Evolutionary conservation across 2,797 vertebrate genomes (phyloP), one percentile per base, ranked within the genome.

Genomic region (Ctenopoma kingsleyae): DNA sequence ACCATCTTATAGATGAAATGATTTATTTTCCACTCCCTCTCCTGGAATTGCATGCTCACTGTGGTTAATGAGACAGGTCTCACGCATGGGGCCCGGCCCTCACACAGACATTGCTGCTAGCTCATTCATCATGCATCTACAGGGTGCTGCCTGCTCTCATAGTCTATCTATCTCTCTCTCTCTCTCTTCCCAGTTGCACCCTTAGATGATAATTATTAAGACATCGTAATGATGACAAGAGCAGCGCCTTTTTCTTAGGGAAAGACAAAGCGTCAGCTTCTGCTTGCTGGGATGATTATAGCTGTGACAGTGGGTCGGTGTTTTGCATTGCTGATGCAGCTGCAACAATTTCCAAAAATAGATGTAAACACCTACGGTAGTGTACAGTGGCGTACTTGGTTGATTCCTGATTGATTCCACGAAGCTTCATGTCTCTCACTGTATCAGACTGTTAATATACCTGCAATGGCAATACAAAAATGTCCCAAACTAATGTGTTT

Each of bases 81-180:
- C 68, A 72, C 17, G 50, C 57, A 64, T 20, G 58, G 69, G 84
- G 67, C 57, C 67, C 36, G 64, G 76, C 76, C 72, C 66, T 75
- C 47, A 78, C 59, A 0, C 71, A 74, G 67, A 73, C 76, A 60
- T 81, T 15, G 7, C 76, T 57, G 74, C 76, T 80, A 63, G 73
- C 78, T 89, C 86, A 82, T 92, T 89, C 83, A 91, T 92, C 91
- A 91, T 80, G 61, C 35, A 74, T 72, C 80, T 74, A 80, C 80
- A 68, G 74, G 66, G 86, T 73, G 66, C 79, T 74, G 81, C 68
- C 67, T 46, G 51, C 80, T 74, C 70, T 66, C 53, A 10, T 36
- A 49, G 48, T 70, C 74, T 50, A 17, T 56, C 62, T 48, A 55
- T n/a, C 22, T n/a, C 53, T 54, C 30, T 57, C 19, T 68, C 52